phyloP scores from a whole-genome alignment of 2,888 invertebrate genomes.

The Cantharis rufa region DNA sequence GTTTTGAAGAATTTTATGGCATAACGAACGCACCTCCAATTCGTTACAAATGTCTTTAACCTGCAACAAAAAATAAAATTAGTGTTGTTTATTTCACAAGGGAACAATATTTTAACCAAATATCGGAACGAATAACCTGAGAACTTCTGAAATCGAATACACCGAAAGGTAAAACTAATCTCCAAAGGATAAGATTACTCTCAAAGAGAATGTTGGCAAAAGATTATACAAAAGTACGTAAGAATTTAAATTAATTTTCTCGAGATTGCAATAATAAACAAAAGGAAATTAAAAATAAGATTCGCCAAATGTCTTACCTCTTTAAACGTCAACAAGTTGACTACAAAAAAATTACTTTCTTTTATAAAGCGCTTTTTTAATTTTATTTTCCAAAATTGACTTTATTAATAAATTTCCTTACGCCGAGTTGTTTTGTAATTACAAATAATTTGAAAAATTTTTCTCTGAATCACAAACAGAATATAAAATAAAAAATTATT shows the following conservation, averaged over 20 bases:
- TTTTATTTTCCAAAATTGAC: not conserved
- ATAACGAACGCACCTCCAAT: slow-evolving; percentile 87
- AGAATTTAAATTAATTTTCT: not conserved
- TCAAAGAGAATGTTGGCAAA: not conserved
- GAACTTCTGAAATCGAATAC: not conserved
- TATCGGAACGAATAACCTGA: not conserved
- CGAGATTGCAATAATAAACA: not conserved
- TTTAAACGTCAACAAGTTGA: not conserved
- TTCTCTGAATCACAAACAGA: not conserved
- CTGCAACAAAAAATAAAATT: slow-evolving; percentile 56
- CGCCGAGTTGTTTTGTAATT: not conserved
- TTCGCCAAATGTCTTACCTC: not conserved
- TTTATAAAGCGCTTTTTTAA: not conserved
- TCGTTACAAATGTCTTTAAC: slow-evolving; percentile 96
- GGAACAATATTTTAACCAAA: not conserved
- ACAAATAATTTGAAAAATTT: not conserved
- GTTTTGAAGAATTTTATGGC: slow-evolving; percentile 95
- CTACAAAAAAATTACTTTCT: not conserved
- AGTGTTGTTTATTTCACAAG: not conserved
- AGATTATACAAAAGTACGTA: not conserved
- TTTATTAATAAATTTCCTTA: too few species aligned
- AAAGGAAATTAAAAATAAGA: not conserved
- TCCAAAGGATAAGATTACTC: not conserved
- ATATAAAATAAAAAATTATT: not conserved
- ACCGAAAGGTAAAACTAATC: not conserved